Conservation (phyloP, 1,140 invertebrate genomes). For the Drosophila parabipectinata region DNA sequence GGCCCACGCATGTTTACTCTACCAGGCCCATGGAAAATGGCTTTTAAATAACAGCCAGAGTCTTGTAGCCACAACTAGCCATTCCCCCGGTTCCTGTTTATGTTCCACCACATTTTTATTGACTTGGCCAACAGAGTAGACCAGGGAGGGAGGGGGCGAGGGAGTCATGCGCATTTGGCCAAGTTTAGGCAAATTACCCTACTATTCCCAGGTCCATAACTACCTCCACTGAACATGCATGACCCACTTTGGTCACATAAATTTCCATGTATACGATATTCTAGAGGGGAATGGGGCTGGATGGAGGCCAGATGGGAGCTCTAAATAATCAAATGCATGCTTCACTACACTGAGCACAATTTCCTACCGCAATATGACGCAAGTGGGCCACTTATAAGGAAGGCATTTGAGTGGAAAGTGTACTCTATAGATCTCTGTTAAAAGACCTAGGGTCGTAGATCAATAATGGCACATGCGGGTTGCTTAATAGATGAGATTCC, state of each 20-base stretch:
- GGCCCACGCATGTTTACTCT: constrained; percentile 38
- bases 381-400: constrained; percentile 1
- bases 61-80: too few species aligned
- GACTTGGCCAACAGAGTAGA: constrained; percentile 23
- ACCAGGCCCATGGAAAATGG: constrained; percentile 31
- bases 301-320: constrained; percentile 25
- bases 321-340: constrained; percentile 55
- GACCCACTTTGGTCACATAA: constrained; percentile 68
- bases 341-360: constrained; percentile 37
- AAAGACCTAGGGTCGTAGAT: constrained; percentile 21
- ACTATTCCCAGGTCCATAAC: constrained; percentile 25
- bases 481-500: too few species aligned
- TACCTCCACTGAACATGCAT: constrained; percentile 51
- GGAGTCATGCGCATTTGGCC: constrained; percentile 31
- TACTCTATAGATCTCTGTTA: neutral
- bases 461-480: constrained; percentile 21
- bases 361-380: constrained; percentile 34
- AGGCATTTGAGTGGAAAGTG: too few species aligned
- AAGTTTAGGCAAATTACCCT: constrained; percentile 63
- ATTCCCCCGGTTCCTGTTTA: constrained; percentile 17
- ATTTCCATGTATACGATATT: constrained; percentile 39
- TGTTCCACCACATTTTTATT: constrained; percentile 49
- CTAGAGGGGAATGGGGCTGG: neutral
- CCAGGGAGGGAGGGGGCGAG: too few species aligned
- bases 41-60: constrained; percentile 48